A percentile compares a stretch with the other conserved stretches of the same genome.
These are phyloP conservation scores for Melieria omissa DNA, from an alignment of 2,888 invertebrate species.

Conservation along the genomic window DNA sequence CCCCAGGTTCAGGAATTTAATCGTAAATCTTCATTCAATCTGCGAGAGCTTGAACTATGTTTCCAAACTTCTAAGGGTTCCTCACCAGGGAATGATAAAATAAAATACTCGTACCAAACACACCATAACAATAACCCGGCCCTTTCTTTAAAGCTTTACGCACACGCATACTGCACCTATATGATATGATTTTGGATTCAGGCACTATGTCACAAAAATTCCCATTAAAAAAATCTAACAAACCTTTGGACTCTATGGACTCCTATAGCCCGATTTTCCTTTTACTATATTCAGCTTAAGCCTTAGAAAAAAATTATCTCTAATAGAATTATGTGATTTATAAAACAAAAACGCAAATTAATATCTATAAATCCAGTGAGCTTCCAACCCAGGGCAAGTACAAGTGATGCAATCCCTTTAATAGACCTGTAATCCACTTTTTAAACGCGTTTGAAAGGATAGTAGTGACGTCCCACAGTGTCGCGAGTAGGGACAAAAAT, in stretches of 20 bases:
- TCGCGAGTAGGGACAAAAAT: too few species aligned
- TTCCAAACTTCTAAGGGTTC: conserved; percentile 13
- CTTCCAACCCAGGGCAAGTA: not conserved
- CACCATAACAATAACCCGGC: too few species aligned
- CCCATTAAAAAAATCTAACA: not conserved
- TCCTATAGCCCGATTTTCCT: not conserved
- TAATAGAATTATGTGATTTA: not conserved
- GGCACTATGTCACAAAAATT: conserved; percentile 1
- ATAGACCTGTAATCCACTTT: conserved; percentile 10
- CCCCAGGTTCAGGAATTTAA: not conserved
- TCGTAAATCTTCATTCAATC: conserved; percentile 9
- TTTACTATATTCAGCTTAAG: not conserved
- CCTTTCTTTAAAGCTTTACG: not conserved
- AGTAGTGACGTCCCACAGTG: too few species aligned
- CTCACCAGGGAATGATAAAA: conserved; percentile 27
- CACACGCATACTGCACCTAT: not conserved
- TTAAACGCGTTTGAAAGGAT: conserved; percentile 11
- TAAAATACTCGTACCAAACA: not conserved
- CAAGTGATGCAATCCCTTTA: not conserved
- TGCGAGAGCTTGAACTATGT: conserved; percentile 6
- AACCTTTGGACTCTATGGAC: not conserved
- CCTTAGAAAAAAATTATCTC: not conserved
- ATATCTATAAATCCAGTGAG: conserved; percentile 5
- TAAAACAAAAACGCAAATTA: not conserved
- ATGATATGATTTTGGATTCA: not conserved